Base-by-base conservation (phyloP, 2,797 vertebrate genomes). In the Myripristis jacobus region DNA sequence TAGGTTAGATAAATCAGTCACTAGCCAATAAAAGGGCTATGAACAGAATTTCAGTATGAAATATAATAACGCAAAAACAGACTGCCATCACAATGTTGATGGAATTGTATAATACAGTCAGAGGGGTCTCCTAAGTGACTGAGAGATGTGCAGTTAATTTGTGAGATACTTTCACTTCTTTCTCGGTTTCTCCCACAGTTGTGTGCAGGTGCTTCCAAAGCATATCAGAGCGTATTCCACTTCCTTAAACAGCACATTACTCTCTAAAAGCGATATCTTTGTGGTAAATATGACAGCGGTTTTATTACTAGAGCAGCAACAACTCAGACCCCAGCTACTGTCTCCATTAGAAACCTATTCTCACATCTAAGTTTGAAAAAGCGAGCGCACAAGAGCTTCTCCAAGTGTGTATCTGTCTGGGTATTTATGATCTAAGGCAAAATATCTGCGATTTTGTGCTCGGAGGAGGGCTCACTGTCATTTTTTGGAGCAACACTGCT, bases 401-500 rank as follows among this genome's bases (percentile, higher is more conserved):
- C 18, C 36, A 46, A 41, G 13, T 41, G 38, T 41, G 8, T 48
- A 10, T 21, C 19, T 48, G 46, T 21, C 9, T 56, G 64, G 29
- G 52, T 73, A 54, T 80, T 52, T 77, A 59, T 76, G 66, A 76
- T 82, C 50, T 46, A 61, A 54, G 22, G 25, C 29, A 52, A 11
- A 69, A 47, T 48, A 56, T 31, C 43, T 69, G 29, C 60, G 67
- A 75, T 76, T 79, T 58, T 66, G 61, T 58, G 54, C 60, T 73
- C 69, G 67, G 57, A 56, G 43, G 77, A 66, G 43, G 29, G 47
- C 54, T 50, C 62, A 25, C 50, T 68, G 70, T 79, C 65, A 63
- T 70, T 70, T 66, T 73, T 74, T 84, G 56, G 70, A 83, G 31
- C 62, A 54, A 75, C 65, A 66, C 22, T 60, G 36, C 47, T 73